Evolutionary conservation across 2,113 vertebrate species (phyloP).

Genomic region (Aythya baeri): DNA sequence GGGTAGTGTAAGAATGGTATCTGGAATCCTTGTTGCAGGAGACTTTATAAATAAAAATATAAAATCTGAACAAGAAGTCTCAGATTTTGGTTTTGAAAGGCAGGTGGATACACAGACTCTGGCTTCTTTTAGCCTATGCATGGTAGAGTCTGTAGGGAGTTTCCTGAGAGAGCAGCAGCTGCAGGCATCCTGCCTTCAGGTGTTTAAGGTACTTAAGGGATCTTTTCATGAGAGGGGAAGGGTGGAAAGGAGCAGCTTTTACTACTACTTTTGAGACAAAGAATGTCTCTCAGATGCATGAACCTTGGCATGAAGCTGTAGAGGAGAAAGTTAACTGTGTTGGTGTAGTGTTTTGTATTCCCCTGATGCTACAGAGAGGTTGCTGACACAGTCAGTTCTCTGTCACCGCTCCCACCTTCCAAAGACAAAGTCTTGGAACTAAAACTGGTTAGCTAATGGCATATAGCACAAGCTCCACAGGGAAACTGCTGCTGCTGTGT

Average conservation of each 20-base stretch:
- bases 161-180: neutral
- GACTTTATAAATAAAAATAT: neutral
- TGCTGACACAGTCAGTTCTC: neutral
- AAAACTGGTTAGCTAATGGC: neutral
- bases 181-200: neutral
- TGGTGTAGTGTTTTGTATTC: neutral
- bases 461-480: neutral
- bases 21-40: neutral
- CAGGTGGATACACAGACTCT: neutral
- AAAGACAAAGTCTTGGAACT: neutral
- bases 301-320: neutral
- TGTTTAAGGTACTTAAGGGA: too few relatives aligned
- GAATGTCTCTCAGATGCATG: neutral
- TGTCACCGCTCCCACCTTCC: neutral
- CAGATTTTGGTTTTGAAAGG: neutral
- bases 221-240: neutral
- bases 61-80: neutral
- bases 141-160: neutral
- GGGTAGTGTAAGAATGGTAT: neutral
- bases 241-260: neutral
- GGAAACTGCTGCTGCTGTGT: neutral
- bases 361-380: neutral
- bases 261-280: neutral
- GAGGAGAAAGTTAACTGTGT: neutral
- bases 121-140: neutral